Conservation (phyloP, 2,113 vertebrate species). For the Isurus oxyrinchus region DNA sequence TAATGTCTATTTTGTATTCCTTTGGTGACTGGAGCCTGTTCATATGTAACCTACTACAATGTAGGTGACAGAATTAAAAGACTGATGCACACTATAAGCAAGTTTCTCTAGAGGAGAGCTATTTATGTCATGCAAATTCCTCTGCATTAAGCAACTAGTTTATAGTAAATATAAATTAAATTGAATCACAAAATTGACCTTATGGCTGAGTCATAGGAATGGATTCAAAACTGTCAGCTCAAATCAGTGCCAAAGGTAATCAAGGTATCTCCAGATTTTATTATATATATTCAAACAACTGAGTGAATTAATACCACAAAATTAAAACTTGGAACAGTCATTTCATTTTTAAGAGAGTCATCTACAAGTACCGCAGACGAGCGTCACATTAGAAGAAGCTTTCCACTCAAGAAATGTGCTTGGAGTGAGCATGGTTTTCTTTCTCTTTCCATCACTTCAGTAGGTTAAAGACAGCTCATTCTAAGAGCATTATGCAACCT, state of each 20-base stretch:
- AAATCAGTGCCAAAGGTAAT: not conserved
- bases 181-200: not conserved
- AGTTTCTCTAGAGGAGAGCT: not conserved
- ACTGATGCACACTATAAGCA: not conserved
- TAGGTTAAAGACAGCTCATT: constrained; percentile 40
- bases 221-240: not conserved
- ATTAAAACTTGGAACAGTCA: not conserved
- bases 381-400: not conserved
- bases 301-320: not conserved
- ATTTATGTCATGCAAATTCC: not conserved
- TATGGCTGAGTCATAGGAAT: not conserved
- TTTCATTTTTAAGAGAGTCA: not conserved
- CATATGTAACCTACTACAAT: not conserved
- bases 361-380: not conserved
- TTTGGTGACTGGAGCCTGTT: not conserved
- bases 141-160: not conserved
- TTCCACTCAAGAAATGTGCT: not conserved
- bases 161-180: not conserved
- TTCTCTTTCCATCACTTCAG: not conserved
- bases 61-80: not conserved
- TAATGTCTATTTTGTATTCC: not conserved
- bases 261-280: not conserved
- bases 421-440: not conserved
- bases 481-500: constrained; percentile 39
- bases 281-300: not conserved